Evolutionary conservation across 2,113 vertebrate genomes (phyloP).

Genomic region (Grus americana): DNA sequence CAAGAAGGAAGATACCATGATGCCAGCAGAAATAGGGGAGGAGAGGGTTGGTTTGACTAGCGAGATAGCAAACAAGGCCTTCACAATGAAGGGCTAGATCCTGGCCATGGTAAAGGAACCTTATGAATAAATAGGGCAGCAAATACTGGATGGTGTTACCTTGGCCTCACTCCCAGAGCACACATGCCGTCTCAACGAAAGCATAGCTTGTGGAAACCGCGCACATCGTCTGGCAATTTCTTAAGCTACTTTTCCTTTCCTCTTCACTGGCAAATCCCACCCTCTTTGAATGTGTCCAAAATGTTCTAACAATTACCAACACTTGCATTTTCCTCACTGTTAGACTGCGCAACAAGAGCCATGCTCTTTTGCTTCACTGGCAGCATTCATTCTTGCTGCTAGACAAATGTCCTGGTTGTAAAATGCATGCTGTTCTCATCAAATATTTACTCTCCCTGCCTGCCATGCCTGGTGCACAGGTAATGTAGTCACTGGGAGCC

Average conservation of each 20-base stretch:
- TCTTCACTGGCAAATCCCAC: not conserved
- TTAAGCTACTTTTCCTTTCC: not conserved
- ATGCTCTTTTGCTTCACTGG: not conserved
- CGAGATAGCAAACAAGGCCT: not conserved
- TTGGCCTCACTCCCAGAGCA: rapidly evolving
- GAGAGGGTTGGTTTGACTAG: not conserved
- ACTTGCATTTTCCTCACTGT: not conserved
- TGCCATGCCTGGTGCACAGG: not conserved
- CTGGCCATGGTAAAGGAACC: not conserved
- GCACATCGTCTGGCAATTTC: rapidly evolving
- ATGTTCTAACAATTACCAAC: rapidly evolving
- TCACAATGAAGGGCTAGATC: not conserved
- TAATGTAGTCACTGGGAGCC: rapidly evolving
- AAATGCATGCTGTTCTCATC: rapidly evolving
- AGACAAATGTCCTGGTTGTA: rapidly evolving
- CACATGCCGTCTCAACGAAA: not conserved
- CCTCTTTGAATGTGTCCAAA: not conserved
- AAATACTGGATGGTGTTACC: not conserved
- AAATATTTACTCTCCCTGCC: not conserved
- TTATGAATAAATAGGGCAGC: not conserved
- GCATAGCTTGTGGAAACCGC: not conserved
- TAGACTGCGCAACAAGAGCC: not conserved
- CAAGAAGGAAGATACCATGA: not conserved
- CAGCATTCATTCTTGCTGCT: rapidly evolving
- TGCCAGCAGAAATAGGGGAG: not conserved